Evolutionary conservation across 2,888 invertebrate species (phyloP).

Genomic region (Drosophila subsilvestris): DNA sequence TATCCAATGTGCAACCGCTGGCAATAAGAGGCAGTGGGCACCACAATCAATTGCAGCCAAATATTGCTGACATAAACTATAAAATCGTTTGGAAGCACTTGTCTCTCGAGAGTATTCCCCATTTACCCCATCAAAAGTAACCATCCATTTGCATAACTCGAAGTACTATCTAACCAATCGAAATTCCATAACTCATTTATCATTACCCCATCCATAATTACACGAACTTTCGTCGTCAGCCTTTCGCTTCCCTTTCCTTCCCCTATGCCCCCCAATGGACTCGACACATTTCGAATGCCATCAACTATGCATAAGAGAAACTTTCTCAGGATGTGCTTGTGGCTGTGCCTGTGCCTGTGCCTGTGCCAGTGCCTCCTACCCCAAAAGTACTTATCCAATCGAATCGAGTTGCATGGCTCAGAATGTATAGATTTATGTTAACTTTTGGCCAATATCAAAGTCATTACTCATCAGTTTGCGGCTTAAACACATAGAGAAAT

Average conservation of each 20-base stretch:
- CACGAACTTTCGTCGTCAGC: not conserved
- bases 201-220: slow-evolving; percentile 4
- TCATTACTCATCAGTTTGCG: slow-evolving; percentile 45
- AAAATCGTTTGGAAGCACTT: not conserved
- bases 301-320: slow-evolving; percentile 57
- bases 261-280: slow-evolving; percentile 30
- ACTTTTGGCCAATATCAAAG: slow-evolving; percentile 48
- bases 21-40: not conserved
- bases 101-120: not conserved
- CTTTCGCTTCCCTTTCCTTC: slow-evolving; percentile 10
- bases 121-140: not conserved
- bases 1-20: too few relatives aligned
- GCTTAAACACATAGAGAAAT: slow-evolving; percentile 13
- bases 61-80: not conserved
- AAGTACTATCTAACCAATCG: slow-evolving; percentile 19
- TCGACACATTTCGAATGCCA: slow-evolving; percentile 59
- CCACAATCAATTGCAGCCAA: not conserved
- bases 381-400: slow-evolving; percentile 34
- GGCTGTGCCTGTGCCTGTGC: not conserved
- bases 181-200: slow-evolving; percentile 41
- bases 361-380: not conserved
- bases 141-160: slow-evolving; percentile 16
- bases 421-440: slow-evolving; percentile 32
- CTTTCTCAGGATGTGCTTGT: slow-evolving; percentile 28
- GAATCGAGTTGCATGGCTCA: slow-evolving; percentile 1